These are phyloP conservation scores for Hyposmocoma kahamanoa DNA, from an alignment of 1,140 invertebrate genomes.

Conservation along the genomic window DNA sequence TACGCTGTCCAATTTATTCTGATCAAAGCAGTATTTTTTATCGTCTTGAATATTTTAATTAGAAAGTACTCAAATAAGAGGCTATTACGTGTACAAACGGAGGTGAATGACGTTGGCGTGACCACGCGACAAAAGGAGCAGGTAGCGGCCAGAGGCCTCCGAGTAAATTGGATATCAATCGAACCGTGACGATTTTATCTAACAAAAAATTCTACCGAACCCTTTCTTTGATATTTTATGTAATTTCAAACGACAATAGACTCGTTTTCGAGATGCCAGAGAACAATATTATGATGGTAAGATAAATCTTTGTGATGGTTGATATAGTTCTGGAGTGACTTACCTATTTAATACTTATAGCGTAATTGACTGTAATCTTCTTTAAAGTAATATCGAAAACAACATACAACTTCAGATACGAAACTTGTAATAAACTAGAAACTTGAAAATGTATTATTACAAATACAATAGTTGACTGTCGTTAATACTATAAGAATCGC, in stretches of 20 bases:
- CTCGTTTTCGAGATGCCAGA: constrained; percentile 17
- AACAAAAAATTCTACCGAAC: constrained; percentile 51
- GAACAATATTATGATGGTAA: constrained; percentile 20
- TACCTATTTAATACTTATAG: too few species aligned
- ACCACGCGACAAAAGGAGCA: constrained; percentile 56
- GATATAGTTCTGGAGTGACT: too few species aligned
- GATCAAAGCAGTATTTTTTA: constrained; percentile 36
- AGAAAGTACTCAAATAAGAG: constrained; percentile 60
- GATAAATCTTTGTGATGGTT: not conserved
- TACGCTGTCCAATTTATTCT: constrained; percentile 45
- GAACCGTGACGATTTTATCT: constrained; percentile 58
- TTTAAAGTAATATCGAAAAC: too few species aligned
- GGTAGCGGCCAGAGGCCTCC: constrained; percentile 24
- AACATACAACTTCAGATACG: too few species aligned
- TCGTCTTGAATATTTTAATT: constrained; percentile 55
- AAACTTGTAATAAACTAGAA: too few species aligned
- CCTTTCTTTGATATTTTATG: constrained; percentile 54
- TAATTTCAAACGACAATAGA: constrained; percentile 54
- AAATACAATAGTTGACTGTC: too few species aligned
- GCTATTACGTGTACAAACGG: constrained; percentile 46
- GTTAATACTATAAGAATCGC: too few species aligned
- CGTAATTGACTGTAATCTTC: too few species aligned
- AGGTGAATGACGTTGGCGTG: constrained; percentile 31
- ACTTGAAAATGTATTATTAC: too few species aligned
- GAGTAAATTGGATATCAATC: constrained; percentile 65